These are phyloP conservation scores for Manduca sexta DNA, from an alignment of 1,140 invertebrate genomes.

Conservation along the genomic window DNA sequence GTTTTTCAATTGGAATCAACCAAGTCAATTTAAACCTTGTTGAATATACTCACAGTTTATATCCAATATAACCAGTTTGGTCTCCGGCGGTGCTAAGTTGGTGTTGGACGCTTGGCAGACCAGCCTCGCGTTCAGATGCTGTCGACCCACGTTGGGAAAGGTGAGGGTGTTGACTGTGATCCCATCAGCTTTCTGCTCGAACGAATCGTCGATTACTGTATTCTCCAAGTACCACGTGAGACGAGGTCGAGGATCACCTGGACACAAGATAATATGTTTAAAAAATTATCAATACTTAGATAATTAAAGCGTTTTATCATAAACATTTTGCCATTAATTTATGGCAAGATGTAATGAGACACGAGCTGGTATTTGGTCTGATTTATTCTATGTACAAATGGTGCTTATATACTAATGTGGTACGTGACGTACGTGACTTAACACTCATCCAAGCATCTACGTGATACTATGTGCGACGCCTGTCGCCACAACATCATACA, in stretches of 20 bases:
- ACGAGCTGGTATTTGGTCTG: too few relatives aligned
- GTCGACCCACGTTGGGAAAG: conserved; percentile 82
- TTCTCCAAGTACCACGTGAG: conserved; percentile 91
- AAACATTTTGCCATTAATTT: too few relatives aligned
- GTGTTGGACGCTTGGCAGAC: conserved; percentile 91
- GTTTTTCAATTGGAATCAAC: too few relatives aligned
- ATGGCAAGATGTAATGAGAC: too few relatives aligned
- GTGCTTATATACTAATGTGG: too few relatives aligned
- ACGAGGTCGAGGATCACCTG: conserved; percentile 84
- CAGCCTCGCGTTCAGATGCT: conserved; percentile 84
- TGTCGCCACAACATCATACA: too few relatives aligned
- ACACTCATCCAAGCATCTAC: too few relatives aligned
- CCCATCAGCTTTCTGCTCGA: conserved; percentile 79
- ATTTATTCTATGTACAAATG: too few relatives aligned
- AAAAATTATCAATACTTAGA: background rate
- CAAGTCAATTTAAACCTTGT: too few relatives aligned
- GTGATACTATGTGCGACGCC: too few relatives aligned
- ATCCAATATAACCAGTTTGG: conserved; percentile 84
- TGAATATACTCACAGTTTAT: conserved; percentile 87
- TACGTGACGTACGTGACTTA: too few relatives aligned
- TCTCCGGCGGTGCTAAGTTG: conserved; percentile 82
- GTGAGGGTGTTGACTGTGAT: conserved; percentile 84
- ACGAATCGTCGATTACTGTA: conserved; percentile 86
- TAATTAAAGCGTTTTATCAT: too few relatives aligned
- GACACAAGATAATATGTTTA: conserved; percentile 22